Evolutionary conservation across 2,113 vertebrate species (phyloP).

Genomic region (Sceloporus undulatus): DNA sequence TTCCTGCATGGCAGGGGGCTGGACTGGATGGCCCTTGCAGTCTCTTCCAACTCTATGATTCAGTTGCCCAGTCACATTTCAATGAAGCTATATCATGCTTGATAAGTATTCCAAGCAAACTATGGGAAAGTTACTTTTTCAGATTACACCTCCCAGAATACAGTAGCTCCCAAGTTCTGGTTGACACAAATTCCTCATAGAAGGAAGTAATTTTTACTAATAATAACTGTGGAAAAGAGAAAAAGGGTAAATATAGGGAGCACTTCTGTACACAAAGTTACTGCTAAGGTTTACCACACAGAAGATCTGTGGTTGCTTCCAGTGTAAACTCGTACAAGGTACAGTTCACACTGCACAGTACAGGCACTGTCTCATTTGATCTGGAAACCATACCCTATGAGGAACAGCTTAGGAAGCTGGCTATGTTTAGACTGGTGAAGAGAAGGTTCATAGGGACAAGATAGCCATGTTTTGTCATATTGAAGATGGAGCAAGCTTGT

Average conservation of each 20-base stretch:
- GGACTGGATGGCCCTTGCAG: too few relatives aligned
- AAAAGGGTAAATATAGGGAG: not conserved
- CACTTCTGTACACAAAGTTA: not conserved
- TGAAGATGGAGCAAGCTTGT: too few relatives aligned
- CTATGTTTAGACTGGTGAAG: too few relatives aligned
- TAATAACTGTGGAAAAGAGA: not conserved
- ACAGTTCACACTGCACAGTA: not conserved
- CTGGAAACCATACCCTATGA: too few relatives aligned
- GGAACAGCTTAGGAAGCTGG: too few relatives aligned
- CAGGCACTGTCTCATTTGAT: not conserved
- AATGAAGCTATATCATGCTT: not conserved
- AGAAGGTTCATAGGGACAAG: too few relatives aligned
- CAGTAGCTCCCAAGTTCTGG: too few relatives aligned
- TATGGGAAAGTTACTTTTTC: too few relatives aligned
- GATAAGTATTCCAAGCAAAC: not conserved
- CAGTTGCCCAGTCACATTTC: not conserved
- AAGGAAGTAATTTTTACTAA: not conserved
- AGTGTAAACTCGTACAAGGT: not conserved
- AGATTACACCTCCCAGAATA: too few relatives aligned
- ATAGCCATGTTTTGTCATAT: too few relatives aligned
- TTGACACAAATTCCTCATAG: not conserved
- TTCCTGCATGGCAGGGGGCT: too few relatives aligned
- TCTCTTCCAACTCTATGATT: not conserved
- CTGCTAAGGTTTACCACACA: not conserved
- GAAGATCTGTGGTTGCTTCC: not conserved